These are phyloP conservation scores for Vespertilio murinus DNA, from an alignment of 2,797 vertebrate genomes.

Conservation along the genomic window DNA sequence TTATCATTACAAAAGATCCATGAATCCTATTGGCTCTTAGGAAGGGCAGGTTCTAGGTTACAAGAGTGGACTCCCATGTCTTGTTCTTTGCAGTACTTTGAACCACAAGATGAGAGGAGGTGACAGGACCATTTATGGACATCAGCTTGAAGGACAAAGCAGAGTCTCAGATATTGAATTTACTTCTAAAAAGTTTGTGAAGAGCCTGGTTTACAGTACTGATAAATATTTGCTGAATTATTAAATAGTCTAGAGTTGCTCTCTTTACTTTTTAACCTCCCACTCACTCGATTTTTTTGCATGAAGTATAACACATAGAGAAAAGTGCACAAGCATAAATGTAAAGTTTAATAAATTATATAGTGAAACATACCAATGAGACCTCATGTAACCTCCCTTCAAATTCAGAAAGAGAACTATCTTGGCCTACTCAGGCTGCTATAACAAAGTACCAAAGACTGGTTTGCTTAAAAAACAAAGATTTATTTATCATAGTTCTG, in stretches of 20 bases:
- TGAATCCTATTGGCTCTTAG: not conserved
- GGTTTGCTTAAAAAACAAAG: not conserved
- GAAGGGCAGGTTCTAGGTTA: not conserved
- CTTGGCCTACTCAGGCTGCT: not conserved
- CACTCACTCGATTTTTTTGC: not conserved
- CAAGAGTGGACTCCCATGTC: rapidly evolving
- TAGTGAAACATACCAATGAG: not conserved
- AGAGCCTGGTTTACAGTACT: not conserved
- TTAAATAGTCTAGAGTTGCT: not conserved
- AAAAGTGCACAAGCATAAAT: not conserved
- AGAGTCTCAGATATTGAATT: not conserved
- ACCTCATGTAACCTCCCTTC: rapidly evolving
- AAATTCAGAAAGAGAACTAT: not conserved
- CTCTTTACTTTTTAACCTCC: not conserved
- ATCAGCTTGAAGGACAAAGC: not conserved
- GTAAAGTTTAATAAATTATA: not conserved
- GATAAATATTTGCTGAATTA: not conserved
- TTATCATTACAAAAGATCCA: not conserved
- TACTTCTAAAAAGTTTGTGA: not conserved
- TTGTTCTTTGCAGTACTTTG: not conserved
- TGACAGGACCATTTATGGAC: not conserved
- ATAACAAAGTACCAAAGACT: not conserved
- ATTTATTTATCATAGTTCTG: not conserved
- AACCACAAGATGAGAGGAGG: not conserved
- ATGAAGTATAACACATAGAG: not conserved